Evolutionary conservation across 2,113 vertebrate genomes (phyloP).

Genomic region (Sminthopsis crassicaudata): DNA sequence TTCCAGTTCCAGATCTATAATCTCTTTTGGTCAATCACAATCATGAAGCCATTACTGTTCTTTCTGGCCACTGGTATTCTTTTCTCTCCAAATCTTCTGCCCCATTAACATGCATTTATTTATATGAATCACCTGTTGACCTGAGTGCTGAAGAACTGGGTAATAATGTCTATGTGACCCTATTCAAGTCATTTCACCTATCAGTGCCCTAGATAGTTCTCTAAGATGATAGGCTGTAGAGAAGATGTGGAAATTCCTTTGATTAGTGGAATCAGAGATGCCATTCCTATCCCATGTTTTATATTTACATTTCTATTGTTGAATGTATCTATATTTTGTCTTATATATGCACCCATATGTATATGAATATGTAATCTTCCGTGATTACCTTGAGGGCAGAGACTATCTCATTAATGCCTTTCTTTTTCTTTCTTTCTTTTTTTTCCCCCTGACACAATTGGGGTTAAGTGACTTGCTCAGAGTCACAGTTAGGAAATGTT

Average conservation of each 20-base stretch:
- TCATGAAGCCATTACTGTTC: not conserved
- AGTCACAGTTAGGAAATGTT: too few species aligned
- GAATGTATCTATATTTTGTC: not conserved
- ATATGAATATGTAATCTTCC: not conserved
- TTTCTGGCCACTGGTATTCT: not conserved
- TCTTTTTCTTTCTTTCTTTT: too few species aligned
- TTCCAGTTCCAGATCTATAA: not conserved
- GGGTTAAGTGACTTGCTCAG: too few species aligned
- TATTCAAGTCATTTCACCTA: not conserved
- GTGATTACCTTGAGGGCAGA: not conserved
- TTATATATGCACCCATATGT: not conserved
- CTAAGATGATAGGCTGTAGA: not conserved
- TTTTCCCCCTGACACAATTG: too few species aligned
- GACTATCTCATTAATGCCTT: not conserved
- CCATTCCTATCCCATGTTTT: not conserved
- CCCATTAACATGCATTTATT: not conserved
- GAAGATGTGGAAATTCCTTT: not conserved
- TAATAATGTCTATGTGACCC: not conserved
- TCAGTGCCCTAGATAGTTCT: not conserved
- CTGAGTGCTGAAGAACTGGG: not conserved
- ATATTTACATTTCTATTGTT: not conserved
- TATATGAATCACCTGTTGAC: not conserved
- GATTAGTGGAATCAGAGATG: not conserved
- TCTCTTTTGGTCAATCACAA: not conserved
- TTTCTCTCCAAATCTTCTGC: not conserved